phyloP scores from a whole-genome alignment of 2,888 invertebrate genomes.

The Latrodectus elegans region DNA sequence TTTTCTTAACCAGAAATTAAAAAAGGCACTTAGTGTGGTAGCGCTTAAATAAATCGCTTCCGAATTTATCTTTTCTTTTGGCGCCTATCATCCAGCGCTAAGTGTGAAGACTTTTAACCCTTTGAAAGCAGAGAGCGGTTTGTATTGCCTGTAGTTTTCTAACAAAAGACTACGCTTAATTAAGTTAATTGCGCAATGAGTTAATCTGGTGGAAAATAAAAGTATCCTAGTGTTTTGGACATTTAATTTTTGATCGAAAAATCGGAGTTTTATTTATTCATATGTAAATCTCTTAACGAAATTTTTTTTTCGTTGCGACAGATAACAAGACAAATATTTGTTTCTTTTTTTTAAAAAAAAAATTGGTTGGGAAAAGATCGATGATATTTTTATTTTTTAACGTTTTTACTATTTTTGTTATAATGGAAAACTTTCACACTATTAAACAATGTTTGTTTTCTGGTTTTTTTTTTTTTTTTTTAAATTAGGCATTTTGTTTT shows the following conservation, averaged over 20 bases:
- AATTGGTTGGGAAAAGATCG: too few species aligned
- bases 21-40: slow-evolving; percentile 32
- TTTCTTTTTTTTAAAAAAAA: too few species aligned
- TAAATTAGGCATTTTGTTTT: too few species aligned
- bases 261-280: slow-evolving; percentile 33
- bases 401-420: too few species aligned
- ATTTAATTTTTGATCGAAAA: slow-evolving; percentile 65
- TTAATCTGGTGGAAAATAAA: slow-evolving; percentile 68
- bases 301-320: too few species aligned
- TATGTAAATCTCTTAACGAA: neutral
- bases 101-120: slow-evolving; percentile 41
- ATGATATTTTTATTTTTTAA: too few species aligned
- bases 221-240: slow-evolving; percentile 51
- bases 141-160: slow-evolving; percentile 23
- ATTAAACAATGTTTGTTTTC: too few species aligned
- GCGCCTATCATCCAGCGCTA: slow-evolving; percentile 30
- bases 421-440: too few species aligned
- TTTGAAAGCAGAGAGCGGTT: slow-evolving; percentile 53
- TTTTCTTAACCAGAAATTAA: slow-evolving; percentile 20
- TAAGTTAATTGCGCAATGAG: slow-evolving; percentile 68
- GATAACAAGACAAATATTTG: too few species aligned
- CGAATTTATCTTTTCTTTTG: slow-evolving; percentile 52
- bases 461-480: too few species aligned
- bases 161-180: slow-evolving; percentile 64
- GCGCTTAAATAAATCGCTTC: slow-evolving; percentile 67